Conservation (phyloP, 2,797 vertebrate genomes). For the Rhadinocentrus ornatus region DNA sequence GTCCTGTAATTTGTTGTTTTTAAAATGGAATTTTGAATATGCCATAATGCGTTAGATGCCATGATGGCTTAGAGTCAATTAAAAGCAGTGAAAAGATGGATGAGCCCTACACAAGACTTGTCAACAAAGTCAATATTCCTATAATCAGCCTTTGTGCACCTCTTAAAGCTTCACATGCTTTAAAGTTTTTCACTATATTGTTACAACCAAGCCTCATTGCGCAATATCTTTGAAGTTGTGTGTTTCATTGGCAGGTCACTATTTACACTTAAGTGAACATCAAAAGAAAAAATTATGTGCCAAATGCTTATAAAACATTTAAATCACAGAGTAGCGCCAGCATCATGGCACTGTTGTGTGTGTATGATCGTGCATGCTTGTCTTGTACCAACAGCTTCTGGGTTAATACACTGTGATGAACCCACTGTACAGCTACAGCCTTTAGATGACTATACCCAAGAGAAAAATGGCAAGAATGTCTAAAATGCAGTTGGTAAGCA, state of each 20-base stretch:
- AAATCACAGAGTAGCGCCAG: conserved; percentile 22
- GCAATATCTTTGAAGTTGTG: conserved; percentile 38
- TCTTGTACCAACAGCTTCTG: conserved; percentile 1
- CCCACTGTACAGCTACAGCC: conserved; percentile 19
- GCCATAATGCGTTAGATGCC: conserved; percentile 1
- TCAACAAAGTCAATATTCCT: conserved; percentile 46
- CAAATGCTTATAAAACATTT: conserved; percentile 37
- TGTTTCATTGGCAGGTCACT: conserved; percentile 41
- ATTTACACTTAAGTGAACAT: conserved; percentile 48
- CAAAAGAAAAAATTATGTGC: conserved; percentile 41
- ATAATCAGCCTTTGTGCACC: conserved; percentile 33
- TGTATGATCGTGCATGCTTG: background rate
- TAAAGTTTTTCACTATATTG: conserved; percentile 33
- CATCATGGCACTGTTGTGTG: background rate
- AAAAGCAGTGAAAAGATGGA: conserved; percentile 17
- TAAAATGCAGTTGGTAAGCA: conserved; percentile 57
- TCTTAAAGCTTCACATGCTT: conserved; percentile 32
- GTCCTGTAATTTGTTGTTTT: background rate
- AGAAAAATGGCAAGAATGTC: conserved; percentile 61
- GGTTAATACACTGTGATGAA: conserved; percentile 18
- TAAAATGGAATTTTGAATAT: conserved; percentile 2
- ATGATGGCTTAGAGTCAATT: conserved; percentile 9
- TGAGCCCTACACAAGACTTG: conserved; percentile 2
- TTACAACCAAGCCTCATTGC: conserved; percentile 31
- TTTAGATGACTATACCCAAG: conserved; percentile 6